Conservation (phyloP, 2,888 invertebrate species). For the Eilema caniola region DNA sequence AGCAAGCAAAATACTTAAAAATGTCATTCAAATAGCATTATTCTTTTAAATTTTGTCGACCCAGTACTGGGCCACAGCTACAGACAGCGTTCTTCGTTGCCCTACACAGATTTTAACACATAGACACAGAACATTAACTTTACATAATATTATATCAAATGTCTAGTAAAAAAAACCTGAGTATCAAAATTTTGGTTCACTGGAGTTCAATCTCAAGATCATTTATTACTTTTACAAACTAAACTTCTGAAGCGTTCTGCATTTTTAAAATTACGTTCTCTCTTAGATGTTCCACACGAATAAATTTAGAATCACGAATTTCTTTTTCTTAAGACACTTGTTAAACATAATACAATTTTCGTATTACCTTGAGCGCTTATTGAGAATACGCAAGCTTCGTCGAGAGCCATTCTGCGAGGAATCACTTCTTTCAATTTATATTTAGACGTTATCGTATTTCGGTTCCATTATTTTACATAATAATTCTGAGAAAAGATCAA, state of each 20-base stretch:
- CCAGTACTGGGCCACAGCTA: no score
- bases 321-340: constrained; percentile 8
- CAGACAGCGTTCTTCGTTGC: no score
- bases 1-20: no score
- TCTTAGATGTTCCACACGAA: background rate
- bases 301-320: background rate
- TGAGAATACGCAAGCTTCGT: constrained; percentile 13
- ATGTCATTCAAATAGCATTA: no score
- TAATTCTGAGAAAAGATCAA: background rate
- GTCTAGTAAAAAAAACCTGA: no score
- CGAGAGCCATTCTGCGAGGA: constrained; percentile 2
- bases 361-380: constrained; percentile 16
- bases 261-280: background rate
- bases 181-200: background rate
- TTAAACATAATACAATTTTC: constrained; percentile 13
- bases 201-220: background rate
- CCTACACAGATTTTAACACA: no score
- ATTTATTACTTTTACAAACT: background rate
- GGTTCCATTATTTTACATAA: background rate
- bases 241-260: background rate
- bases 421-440: constrained; percentile 2
- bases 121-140: no score
- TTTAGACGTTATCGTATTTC: background rate
- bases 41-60: no score
- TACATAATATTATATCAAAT: no score